Conservation (phyloP, 2,113 vertebrate species). For the Hemibagrus wyckioides region DNA sequence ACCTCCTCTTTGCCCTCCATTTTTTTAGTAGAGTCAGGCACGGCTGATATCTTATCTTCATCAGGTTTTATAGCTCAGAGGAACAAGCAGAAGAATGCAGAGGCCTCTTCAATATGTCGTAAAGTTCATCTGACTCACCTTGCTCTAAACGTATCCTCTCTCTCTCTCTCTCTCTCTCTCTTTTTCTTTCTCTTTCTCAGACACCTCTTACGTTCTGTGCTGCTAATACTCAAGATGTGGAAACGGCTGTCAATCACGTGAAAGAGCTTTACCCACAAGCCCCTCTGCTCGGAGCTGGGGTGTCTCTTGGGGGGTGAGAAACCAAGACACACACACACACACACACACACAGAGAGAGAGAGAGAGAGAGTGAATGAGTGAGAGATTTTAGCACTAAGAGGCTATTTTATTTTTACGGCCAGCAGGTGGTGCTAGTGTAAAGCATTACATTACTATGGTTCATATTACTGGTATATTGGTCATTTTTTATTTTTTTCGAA, state of each 20-base stretch:
- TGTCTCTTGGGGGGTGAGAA: constrained; percentile 85
- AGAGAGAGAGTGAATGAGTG: too few species aligned
- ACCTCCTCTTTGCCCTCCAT: not conserved
- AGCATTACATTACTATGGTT: not conserved
- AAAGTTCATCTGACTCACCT: not conserved
- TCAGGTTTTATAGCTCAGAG: constrained; percentile 4
- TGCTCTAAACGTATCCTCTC: not conserved
- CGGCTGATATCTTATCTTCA: not conserved
- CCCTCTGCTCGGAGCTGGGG: constrained; percentile 72
- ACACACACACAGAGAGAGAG: not conserved
- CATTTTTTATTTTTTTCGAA: not conserved
- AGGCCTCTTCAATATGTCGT: not conserved
- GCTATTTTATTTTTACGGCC: not conserved
- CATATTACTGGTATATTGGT: not conserved
- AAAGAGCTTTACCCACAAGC: constrained; percentile 57
- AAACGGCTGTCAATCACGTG: constrained; percentile 74
- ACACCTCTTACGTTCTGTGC: constrained; percentile 79
- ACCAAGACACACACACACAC: too few species aligned
- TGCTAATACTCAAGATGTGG: constrained; percentile 78
- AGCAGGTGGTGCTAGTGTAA: not conserved
- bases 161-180: not conserved
- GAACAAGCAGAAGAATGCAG: not conserved
- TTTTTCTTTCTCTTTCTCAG: constrained; percentile 55
- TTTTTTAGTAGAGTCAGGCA: not conserved
- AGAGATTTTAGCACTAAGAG: too few species aligned